Conservation (phyloP, 2,113 vertebrate species). For the Motacilla tschutschensis region DNA sequence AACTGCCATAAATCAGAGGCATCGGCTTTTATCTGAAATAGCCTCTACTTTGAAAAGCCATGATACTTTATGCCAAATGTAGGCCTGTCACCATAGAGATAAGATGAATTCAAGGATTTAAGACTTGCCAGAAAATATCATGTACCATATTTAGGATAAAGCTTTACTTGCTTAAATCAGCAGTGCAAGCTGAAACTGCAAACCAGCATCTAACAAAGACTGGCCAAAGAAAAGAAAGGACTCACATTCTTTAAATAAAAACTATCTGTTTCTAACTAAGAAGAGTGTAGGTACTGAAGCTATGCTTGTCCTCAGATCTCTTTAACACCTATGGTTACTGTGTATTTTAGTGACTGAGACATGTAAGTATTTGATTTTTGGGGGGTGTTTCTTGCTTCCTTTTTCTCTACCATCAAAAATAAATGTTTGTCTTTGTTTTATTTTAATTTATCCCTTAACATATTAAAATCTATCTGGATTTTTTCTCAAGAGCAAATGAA, state of each 20-base stretch:
- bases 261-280: background rate
- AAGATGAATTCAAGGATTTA: conserved; percentile 51
- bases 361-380: background rate
- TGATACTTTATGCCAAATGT: conserved; percentile 38
- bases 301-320: background rate
- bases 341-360: background rate
- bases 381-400: background rate
- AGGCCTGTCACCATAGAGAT: conserved; percentile 60
- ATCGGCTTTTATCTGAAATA: conserved; percentile 19
- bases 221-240: conserved; percentile 2
- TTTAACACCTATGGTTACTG: background rate
- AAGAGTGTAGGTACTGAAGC: background rate
- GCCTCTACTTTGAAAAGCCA: background rate
- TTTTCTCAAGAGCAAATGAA: background rate
- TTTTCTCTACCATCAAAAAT: background rate
- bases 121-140: conserved; percentile 16
- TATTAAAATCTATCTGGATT: background rate
- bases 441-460: background rate
- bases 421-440: background rate
- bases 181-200: background rate
- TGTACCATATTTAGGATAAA: conserved; percentile 16
- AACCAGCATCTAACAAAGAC: background rate
- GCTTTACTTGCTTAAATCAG: conserved; percentile 12
- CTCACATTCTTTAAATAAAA: conserved; percentile 10
- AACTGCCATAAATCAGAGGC: conserved; percentile 2